phyloP scores from a whole-genome alignment of 2,113 vertebrate species.

The Candoia aspera region DNA sequence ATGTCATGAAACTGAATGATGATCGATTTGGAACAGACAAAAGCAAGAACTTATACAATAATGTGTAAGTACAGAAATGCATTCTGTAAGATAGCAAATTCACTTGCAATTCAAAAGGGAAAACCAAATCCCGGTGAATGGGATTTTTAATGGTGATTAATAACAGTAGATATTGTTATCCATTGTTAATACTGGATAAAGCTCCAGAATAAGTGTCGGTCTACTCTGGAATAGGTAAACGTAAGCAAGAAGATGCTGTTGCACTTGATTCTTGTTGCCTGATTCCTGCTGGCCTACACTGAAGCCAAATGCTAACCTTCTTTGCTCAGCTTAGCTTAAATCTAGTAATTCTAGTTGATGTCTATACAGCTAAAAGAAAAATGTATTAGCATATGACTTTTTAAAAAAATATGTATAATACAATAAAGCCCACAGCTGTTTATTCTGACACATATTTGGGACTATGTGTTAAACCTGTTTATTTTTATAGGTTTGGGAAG shows the following conservation, averaged over 20 bases:
- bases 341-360: background rate
- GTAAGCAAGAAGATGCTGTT: background rate
- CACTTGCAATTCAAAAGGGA: background rate
- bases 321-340: background rate
- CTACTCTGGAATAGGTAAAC: background rate
- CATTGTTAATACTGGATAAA: background rate
- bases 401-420: background rate
- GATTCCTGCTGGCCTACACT: background rate
- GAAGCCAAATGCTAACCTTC: background rate
- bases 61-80: background rate
- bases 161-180: background rate
- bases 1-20: background rate
- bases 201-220: background rate
- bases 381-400: background rate
- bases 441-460: background rate
- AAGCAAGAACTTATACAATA: background rate
- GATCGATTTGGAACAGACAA: background rate
- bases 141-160: background rate
- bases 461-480: background rate
- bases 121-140: background rate
- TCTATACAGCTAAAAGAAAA: background rate
- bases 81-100: background rate
- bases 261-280: background rate
- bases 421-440: background rate
- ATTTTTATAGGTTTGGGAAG: conserved; percentile 84